Conservation (phyloP, 64 coral and sea anemone genomes). For the Platygyra sinensis region DNA sequence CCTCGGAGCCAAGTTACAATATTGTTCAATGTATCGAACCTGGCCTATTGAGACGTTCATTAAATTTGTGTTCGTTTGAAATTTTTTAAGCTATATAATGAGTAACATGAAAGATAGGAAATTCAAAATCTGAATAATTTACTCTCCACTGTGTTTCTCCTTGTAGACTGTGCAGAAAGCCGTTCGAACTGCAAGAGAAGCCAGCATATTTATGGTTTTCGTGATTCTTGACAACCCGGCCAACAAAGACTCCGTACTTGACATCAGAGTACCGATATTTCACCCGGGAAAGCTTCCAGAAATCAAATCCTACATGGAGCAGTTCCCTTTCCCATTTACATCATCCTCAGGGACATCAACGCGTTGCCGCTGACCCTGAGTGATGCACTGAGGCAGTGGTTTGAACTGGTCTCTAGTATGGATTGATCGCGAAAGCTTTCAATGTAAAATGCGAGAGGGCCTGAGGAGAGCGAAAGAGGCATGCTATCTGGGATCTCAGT, state of each 20-base stretch:
- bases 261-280: slow-evolving; percentile 96
- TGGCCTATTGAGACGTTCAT: too few species aligned
- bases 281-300: slow-evolving; percentile 74
- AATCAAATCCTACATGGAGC: slow-evolving; percentile 94
- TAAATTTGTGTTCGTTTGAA: too few species aligned
- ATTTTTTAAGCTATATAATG: too few species aligned
- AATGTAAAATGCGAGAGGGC: neutral
- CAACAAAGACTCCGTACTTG: slow-evolving; percentile 93
- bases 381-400: slow-evolving; percentile 97
- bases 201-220: slow-evolving; percentile 91
- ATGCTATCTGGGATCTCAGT: neutral
- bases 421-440: neutral
- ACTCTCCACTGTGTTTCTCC: too few species aligned
- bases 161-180: too few species aligned
- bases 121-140: neutral
- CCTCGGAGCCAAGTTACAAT: too few species aligned
- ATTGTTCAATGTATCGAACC: too few species aligned
- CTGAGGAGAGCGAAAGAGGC: neutral
- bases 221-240: slow-evolving; percentile 91
- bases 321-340: slow-evolving; percentile 93
- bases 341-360: slow-evolving; percentile 88
- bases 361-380: slow-evolving; percentile 82
- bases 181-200: slow-evolving; percentile 77
- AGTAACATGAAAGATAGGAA: too few species aligned
- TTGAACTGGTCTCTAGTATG: slow-evolving; percentile 89